A percentile compares a stretch with the other conserved stretches of the same genome.
phyloP scores from a whole-genome alignment of 2,113 vertebrate genomes.

The Hassar affinis region DNA sequence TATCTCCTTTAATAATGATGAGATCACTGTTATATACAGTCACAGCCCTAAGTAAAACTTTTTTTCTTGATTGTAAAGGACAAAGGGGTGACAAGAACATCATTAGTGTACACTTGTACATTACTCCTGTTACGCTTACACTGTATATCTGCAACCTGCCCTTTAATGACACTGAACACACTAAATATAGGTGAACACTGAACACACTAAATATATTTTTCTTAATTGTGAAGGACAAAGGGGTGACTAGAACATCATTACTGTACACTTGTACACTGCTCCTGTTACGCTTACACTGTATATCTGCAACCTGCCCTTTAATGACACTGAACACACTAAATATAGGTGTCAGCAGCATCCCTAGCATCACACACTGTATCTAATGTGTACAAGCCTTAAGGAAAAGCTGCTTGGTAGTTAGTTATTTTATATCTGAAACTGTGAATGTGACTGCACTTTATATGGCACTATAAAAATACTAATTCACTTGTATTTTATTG shows the following conservation, averaged over 20 bases:
- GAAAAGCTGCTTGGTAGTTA: conserved; percentile 44
- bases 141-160: conserved; percentile 45
- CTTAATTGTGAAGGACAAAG: conserved; percentile 20
- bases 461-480: not conserved
- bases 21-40: not conserved
- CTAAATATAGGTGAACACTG: conserved; percentile 68
- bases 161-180: conserved; percentile 62
- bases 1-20: not conserved
- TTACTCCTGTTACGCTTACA: conserved; percentile 48
- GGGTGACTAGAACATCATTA: not conserved
- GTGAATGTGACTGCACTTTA: conserved; percentile 15
- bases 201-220: no score
- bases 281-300: conserved; percentile 45
- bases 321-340: conserved; percentile 65
- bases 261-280: conserved; percentile 27
- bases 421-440: conserved; percentile 3
- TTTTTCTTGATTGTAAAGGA: no score
- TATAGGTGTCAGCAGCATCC: conserved; percentile 56
- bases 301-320: conserved; percentile 55
- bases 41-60: not conserved
- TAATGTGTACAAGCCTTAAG: conserved; percentile 60
- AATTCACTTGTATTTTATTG: not conserved
- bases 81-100: not conserved
- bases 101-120: conserved; percentile 19
- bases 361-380: conserved; percentile 55